Base-by-base conservation (phyloP, 2,797 vertebrate genomes). In the Picus viridis region DNA sequence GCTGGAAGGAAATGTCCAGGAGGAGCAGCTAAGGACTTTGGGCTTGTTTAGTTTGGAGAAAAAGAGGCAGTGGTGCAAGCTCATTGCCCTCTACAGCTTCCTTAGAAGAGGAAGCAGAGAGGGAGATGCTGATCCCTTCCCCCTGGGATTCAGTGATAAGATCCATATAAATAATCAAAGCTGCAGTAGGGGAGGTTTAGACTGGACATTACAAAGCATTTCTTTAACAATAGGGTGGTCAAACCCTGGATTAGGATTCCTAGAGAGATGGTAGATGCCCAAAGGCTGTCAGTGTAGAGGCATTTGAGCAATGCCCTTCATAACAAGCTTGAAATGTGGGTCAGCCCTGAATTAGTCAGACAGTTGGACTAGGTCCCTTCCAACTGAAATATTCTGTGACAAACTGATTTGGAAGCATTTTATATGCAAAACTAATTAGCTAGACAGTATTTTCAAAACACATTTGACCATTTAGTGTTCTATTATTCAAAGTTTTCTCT, bases 81-180 rank as follows among this genome's bases (percentile, higher is more conserved):
- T 67, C 32, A 32, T 30, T 20, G 24, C 30, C 47, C 19, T 49
- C 6, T 29, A 16, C 22, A 68, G 32, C 41, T 73, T 49, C 22
- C 61, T 24, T 49, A 57, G 36, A 19, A 39, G 36, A 5, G 6
- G 14, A 41, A 7, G 10, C 13, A 30, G 20, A 57, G 8, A 43
- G 16, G 10, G 15, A 63, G 17, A 41, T 74, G 49, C 41, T 63
- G 34, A 26, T 26, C 59, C 36, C 59, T 36, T 61, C 30, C 32
- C 22, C n/a, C 32, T 22, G 26, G 22, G 1, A 56, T 32, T 22
- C 27, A 68, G 34, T 10, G 41, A 68, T 0, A 78, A 19, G 11
- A 72, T 2, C 1, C 1, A 1, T 26, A 36, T n/a, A 7, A 80
- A 58, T 2, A 17, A n/a, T 2, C 34, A 47, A 34, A 88, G 29